Percentiles rank a stretch among this genome's conserved stretches.
These are phyloP conservation scores for Lota lota DNA, from an alignment of 2,113 vertebrate species.

Conservation along the genomic window DNA sequence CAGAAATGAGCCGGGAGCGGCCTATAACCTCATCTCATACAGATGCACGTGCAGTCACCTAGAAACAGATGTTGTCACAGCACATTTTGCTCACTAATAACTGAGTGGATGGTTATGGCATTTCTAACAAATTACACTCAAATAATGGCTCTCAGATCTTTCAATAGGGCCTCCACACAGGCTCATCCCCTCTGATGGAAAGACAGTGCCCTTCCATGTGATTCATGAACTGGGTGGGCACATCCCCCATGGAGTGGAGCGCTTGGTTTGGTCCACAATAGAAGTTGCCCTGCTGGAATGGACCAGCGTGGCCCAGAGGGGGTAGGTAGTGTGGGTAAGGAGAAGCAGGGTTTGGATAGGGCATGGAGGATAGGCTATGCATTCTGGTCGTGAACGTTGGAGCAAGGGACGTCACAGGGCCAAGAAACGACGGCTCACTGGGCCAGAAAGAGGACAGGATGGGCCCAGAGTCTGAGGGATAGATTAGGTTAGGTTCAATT, in stretches of 20 bases:
- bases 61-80: no score
- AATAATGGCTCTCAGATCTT: not conserved
- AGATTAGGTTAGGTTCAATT: not conserved
- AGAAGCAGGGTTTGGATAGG: conserved; percentile 41
- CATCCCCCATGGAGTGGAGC: conserved; percentile 34
- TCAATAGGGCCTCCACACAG: conserved; percentile 66
- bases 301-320: conserved; percentile 39
- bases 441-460: conserved; percentile 51
- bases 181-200: conserved; percentile 57
- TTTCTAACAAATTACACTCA: no score
- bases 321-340: conserved; percentile 48
- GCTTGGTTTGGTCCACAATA: conserved; percentile 53
- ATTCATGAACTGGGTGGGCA: conserved; percentile 33
- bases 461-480: conserved; percentile 46
- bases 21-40: no score
- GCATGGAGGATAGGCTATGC: conserved; percentile 42
- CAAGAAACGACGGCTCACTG: conserved; percentile 45
- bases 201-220: conserved; percentile 57
- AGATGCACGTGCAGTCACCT: no score
- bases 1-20: no score
- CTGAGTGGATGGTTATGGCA: no score
- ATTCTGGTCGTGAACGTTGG: conserved; percentile 55
- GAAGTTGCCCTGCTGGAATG: conserved; percentile 37
- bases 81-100: no score
- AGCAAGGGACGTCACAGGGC: conserved; percentile 48